Base-by-base conservation (phyloP, 2,797 vertebrate species). In the Limnodromus scolopaceus region DNA sequence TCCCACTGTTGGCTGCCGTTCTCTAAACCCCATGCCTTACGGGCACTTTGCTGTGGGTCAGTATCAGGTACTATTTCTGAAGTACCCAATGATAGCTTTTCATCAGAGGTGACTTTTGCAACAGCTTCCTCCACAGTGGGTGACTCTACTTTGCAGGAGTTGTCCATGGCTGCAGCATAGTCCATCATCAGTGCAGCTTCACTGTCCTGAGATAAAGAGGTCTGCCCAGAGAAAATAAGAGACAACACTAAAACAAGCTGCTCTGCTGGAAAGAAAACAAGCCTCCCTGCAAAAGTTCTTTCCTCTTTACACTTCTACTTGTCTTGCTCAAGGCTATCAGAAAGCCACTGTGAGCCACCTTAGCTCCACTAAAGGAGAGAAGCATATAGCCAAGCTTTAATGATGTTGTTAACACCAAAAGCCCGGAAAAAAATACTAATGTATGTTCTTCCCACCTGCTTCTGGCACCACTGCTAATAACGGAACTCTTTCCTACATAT, bases 111-210 rank as follows among this genome's bases (percentile, higher is more conserved):
- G 95, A 60, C 71, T n/a, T 95, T 64, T 69, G 96, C 82, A 9
- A 57, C 71, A 1, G 97, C 36, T 9, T 55, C 93, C 39, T 93
- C 96, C 4, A 38, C 41, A 16, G 94, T 70, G 43, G 95, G 97
- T 79, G 96, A 95, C 82, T 97, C 68, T 63, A 90, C 96, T 27
- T 97, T 98, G 96, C 94, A 98, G 2, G 99, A 98, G 46, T 98
- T 98, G 25, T 99, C 99, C 99, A 99, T 99, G 32, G 99, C 98
- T 36, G 99, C 99, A 6, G 98, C 98, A 18, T 99, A 99, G 95
- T 99, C 98, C 32, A 98, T 98, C 99, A 99, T 99, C 89, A 99
- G 98, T 41, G 98, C 96, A 39, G 99, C 97, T 78, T 99, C 99
- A 10, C 98, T 99, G 84, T 99, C 99, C 98, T 99, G 99, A 98